Conservation (phyloP, 2,113 vertebrate species). For the Cyanoderma ruficeps region DNA sequence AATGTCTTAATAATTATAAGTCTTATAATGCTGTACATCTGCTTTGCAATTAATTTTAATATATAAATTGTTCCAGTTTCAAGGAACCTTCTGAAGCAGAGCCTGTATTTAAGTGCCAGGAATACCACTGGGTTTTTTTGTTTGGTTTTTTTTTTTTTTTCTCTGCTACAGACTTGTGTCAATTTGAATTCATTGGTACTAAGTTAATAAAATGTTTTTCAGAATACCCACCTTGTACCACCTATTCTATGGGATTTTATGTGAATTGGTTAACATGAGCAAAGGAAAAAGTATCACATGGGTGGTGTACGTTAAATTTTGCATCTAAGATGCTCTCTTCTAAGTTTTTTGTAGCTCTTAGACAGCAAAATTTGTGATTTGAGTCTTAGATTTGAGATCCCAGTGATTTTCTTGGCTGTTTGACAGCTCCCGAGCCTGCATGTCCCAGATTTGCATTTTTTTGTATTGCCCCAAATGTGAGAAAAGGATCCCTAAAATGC, state of each 20-base stretch:
- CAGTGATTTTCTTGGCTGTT: background rate
- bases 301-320: background rate
- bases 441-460: background rate
- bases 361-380: background rate
- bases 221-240: background rate
- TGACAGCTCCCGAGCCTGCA: background rate
- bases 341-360: background rate
- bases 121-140: background rate
- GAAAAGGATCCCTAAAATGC: background rate
- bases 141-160: background rate
- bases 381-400: background rate
- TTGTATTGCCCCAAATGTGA: background rate
- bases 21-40: fast-evolving
- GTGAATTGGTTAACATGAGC: background rate
- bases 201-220: background rate
- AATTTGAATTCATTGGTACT: background rate
- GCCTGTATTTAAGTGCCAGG: background rate
- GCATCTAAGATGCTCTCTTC: background rate
- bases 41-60: background rate
- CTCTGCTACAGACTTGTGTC: background rate
- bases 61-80: background rate
- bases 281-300: background rate
- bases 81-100: background rate
- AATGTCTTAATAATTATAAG: background rate
- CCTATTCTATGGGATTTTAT: fast-evolving